Evolutionary conservation across 1,140 invertebrate genomes (phyloP).

Genomic region (Drosophila funebris): DNA sequence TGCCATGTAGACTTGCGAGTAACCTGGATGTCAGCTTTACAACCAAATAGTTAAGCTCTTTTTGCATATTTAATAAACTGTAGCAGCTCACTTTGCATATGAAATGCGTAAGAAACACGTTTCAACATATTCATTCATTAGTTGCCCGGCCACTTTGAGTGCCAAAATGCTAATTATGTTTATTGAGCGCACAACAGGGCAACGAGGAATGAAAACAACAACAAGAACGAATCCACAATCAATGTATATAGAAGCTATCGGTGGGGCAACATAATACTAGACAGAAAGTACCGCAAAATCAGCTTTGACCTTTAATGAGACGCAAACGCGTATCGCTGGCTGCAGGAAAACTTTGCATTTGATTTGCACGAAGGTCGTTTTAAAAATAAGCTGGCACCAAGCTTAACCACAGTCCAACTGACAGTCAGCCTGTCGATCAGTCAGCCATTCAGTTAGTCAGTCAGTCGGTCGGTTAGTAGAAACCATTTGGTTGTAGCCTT

Average conservation of each 20-base stretch:
- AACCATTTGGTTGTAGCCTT: slow-evolving; percentile 64
- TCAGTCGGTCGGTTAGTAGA: slow-evolving; percentile 15
- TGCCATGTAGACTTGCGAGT: slow-evolving; percentile 64
- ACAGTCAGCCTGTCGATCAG: slow-evolving; percentile 56
- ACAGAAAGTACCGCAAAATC: slow-evolving; percentile 57
- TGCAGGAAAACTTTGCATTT: slow-evolving; percentile 69
- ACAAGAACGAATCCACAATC: slow-evolving; percentile 1
- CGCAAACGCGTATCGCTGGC: slow-evolving; percentile 57
- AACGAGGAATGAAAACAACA: slow-evolving; percentile 24
- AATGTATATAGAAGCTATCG: not conserved
- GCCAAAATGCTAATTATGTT: slow-evolving; percentile 80
- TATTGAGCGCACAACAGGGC: slow-evolving; percentile 62
- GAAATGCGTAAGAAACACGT: slow-evolving; percentile 51
- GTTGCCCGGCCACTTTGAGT: slow-evolving; percentile 66
- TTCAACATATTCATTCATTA: slow-evolving; percentile 72
- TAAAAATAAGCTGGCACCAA: slow-evolving; percentile 65
- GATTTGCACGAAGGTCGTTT: slow-evolving; percentile 78
- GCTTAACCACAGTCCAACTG: slow-evolving; percentile 21
- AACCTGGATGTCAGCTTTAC: slow-evolving; percentile 51
- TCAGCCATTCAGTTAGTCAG: slow-evolving; percentile 14
- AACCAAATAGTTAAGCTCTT: slow-evolving; percentile 76
- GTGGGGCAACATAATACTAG: slow-evolving; percentile 12
- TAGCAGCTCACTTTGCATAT: slow-evolving; percentile 66
- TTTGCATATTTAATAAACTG: slow-evolving; percentile 80
- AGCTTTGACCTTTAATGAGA: slow-evolving; percentile 78